Percentiles rank a stretch among this genome's conserved stretches.
Conservation (phyloP, 2,113 vertebrate species). For the Leptocoma aspasia region DNA sequence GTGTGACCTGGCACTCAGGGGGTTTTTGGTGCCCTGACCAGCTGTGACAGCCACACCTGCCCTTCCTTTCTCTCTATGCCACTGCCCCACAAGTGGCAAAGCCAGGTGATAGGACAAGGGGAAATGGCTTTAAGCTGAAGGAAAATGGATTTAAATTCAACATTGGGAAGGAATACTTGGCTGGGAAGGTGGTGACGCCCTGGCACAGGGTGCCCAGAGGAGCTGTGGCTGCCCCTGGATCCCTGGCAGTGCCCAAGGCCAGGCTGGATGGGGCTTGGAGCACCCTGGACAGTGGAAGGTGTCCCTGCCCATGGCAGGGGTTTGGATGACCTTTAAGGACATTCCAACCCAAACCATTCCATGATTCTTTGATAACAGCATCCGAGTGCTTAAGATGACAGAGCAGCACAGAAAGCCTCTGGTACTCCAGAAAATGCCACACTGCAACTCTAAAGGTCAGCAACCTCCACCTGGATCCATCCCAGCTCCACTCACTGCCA, state of each 20-base stretch:
- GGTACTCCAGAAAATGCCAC: not conserved
- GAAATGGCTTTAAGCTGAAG: not conserved
- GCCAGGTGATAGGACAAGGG: fast-evolving
- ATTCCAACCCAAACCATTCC: not conserved
- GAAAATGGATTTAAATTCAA: not conserved
- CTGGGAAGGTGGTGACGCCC: fast-evolving
- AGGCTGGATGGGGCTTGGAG: fast-evolving
- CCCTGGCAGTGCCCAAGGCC: not conserved
- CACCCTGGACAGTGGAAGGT: fast-evolving
- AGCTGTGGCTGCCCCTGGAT: not conserved
- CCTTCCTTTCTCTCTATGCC: not conserved
- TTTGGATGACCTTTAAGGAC: not conserved
- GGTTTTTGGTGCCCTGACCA: not conserved
- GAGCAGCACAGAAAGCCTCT: not conserved
- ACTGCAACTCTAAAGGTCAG: not conserved
- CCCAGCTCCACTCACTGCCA: not conserved
- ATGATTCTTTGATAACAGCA: not conserved
- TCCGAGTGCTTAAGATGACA: fast-evolving
- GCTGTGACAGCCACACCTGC: not conserved
- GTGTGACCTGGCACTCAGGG: fast-evolving
- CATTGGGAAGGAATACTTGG: not conserved
- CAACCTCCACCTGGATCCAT: not conserved
- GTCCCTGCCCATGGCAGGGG: not conserved
- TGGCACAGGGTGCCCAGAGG: not conserved
- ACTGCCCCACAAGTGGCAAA: not conserved